phyloP scores from a whole-genome alignment of 2,113 vertebrate genomes.

The Chaetops frenatus region DNA sequence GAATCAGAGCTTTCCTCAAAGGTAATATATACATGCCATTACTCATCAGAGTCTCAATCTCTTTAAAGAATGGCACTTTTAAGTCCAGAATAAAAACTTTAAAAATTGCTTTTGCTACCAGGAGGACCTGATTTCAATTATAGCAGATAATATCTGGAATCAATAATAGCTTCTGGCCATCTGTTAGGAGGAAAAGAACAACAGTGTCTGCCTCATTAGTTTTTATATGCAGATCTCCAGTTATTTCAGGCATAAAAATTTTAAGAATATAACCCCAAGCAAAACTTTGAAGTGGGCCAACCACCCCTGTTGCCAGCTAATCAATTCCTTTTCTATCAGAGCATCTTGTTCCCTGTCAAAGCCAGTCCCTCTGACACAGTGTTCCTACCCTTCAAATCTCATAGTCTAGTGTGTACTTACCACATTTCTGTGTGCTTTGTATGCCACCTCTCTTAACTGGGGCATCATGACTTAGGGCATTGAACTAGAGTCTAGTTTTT shows the following conservation, averaged over 20 bases:
- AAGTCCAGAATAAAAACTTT: background rate
- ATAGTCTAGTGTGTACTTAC: background rate
- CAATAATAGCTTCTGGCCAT: slow-evolving; percentile 14
- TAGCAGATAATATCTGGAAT: slow-evolving; percentile 22
- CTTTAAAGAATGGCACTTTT: background rate
- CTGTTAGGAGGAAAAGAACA: slow-evolving; percentile 12
- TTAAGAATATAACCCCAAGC: background rate
- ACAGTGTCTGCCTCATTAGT: background rate
- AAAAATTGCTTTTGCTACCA: background rate
- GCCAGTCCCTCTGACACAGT: background rate
- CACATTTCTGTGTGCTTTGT: background rate
- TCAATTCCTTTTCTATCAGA: background rate
- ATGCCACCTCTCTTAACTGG: background rate
- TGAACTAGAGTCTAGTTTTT: background rate
- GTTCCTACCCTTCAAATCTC: background rate
- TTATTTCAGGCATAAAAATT: slow-evolving; percentile 10
- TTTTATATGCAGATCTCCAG: background rate
- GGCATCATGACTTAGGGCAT: background rate
- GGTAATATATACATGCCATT: background rate
- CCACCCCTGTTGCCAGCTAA: background rate
- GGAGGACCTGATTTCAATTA: background rate
- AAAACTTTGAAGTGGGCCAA: background rate
- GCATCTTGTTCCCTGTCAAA: background rate
- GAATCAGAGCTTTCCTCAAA: background rate
- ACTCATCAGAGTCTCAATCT: too few relatives aligned